These are phyloP conservation scores for Desmophyllum pertusum DNA, from an alignment of 92 coral and sea anemone genomes.

Conservation along the genomic window DNA sequence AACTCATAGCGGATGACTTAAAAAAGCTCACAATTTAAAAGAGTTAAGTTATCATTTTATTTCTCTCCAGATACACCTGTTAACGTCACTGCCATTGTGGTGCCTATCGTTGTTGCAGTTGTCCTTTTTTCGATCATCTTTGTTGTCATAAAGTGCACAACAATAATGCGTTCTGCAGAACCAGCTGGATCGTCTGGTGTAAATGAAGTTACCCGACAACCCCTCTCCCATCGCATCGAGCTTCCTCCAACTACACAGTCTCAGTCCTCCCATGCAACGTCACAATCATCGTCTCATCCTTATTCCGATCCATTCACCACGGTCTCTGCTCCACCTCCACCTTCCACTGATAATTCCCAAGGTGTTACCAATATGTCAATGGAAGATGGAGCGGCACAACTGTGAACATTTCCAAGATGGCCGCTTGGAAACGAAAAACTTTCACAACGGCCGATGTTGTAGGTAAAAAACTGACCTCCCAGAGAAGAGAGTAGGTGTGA, in stretches of 20 bases:
- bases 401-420: constrained; percentile 7
- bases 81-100: constrained; percentile 15
- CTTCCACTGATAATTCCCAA: constrained; percentile 5
- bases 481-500: constrained; percentile 43
- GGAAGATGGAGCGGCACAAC: background rate
- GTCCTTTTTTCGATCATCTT: constrained; percentile 27
- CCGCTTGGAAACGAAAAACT: background rate
- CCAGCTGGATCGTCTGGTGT: background rate
- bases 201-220: constrained; percentile 15
- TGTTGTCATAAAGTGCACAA: constrained; percentile 23
- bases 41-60: background rate
- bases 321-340: background rate
- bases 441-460: constrained; percentile 29
- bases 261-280: background rate
- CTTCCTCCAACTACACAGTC: background rate
- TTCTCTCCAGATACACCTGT: background rate
- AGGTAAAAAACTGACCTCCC: constrained; percentile 27
- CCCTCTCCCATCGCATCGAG: background rate
- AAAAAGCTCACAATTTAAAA: background rate
- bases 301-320: background rate
- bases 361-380: background rate
- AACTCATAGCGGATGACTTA: no score
- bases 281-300: no score
- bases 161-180: constrained; percentile 12
- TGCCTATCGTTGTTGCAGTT: constrained; percentile 31